Percentiles rank a stretch among this genome's conserved stretches.
phyloP scores from a whole-genome alignment of 2,888 invertebrate genomes.

The Galeruca laticollis region DNA sequence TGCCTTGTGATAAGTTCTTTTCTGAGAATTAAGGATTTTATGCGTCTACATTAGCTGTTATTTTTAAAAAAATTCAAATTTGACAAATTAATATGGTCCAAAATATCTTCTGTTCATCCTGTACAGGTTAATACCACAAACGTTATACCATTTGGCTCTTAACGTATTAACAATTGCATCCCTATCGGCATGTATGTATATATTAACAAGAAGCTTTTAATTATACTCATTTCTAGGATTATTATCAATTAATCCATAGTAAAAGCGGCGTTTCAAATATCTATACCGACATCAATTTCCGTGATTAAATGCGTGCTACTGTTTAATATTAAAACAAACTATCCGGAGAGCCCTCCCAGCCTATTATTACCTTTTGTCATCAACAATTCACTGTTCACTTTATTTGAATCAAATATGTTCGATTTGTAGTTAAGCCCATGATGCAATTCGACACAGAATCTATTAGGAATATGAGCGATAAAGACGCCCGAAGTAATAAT shows the following conservation, averaged over 20 bases:
- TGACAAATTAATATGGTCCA: too few species aligned
- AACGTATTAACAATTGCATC: too few species aligned
- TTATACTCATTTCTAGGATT: neutral
- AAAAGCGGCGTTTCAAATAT: slow-evolving; percentile 13
- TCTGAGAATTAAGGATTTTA: too few species aligned
- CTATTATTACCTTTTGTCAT: slow-evolving; percentile 23
- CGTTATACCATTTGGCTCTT: too few species aligned
- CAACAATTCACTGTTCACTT: slow-evolving; percentile 21
- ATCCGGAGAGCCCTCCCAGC: neutral
- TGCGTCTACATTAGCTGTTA: too few species aligned
- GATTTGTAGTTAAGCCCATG: slow-evolving; percentile 11
- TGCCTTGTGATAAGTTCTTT: too few species aligned
- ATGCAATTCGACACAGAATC: slow-evolving; percentile 9
- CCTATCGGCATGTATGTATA: neutral
- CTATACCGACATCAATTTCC: slow-evolving; percentile 17
- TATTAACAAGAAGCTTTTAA: slow-evolving; percentile 6
- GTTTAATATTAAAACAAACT: slow-evolving; percentile 27
- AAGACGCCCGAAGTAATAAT: too few species aligned
- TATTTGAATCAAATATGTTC: slow-evolving; percentile 24
- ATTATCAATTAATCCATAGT: slow-evolving; percentile 10
- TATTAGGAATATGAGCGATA: too few species aligned
- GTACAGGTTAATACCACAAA: too few species aligned
- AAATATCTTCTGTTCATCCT: too few species aligned
- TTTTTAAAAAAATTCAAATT: too few species aligned
- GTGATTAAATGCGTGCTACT: slow-evolving; percentile 14